Evolutionary conservation across 2,797 vertebrate species (phyloP), one percentile per base, ranked within the genome.

Genomic region (Vireo griseus): DNA sequence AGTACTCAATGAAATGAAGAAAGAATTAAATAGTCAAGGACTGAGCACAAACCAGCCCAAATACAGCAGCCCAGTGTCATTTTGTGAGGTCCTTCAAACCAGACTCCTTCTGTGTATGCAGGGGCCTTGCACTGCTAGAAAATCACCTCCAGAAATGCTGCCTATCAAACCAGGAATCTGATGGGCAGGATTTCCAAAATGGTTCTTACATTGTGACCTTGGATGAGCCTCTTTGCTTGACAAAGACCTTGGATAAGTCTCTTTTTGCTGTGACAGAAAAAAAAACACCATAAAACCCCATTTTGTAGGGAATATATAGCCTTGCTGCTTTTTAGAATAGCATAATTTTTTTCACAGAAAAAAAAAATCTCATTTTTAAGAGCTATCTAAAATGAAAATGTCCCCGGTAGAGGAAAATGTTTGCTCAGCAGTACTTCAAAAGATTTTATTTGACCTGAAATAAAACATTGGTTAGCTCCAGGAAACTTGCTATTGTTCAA

Each of bases 371-470:
- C 12, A 80, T 86, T 94, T 93, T 92, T 61, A 94, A 90, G 77
- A 84, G 47, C 69, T 75, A 67, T 51, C 90, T 86, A 81, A 93
- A 90, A 94, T 90, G 47, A 94, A 92, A 94, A 92, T 44, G 45
- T 63, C 16, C 51, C 21, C 62, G 81, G 25, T 17, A 86, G 75
- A 75, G 54, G 54, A 83, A 74, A 93, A 86, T 24, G 22, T 81
- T 93, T 86, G 44, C 86, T 94, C 62, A 78, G 80, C 80, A 84
- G 50, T 84, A 75, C 52, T 78, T 63, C 28, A 73, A 72, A 88
- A 86, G 28, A 66, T 72, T 84, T 74, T 74, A 71, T 74, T 88
- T 88, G 66, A 81, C 47, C 51, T 66, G 83, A 77, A 90, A 90
- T 72, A 90, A 95, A 92, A 78, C 51, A 88, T 5, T 58, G 28